Percentiles rank a stretch among this genome's conserved stretches.
These are phyloP conservation scores for Abrostola tripartita DNA, from an alignment of 2,888 invertebrate species.

Conservation along the genomic window DNA sequence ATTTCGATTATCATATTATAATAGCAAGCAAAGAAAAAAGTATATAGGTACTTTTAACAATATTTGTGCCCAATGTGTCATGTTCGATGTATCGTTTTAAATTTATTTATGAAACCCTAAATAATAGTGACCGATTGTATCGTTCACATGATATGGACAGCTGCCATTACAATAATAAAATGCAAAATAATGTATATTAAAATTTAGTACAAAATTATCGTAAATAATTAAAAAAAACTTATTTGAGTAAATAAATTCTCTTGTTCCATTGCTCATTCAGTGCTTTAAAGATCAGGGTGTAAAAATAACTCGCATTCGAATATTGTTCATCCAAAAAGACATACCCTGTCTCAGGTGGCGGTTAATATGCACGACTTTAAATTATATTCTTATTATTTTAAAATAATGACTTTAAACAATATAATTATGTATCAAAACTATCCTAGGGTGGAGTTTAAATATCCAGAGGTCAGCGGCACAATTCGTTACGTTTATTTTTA, in stretches of 20 bases:
- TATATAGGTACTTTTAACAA: constrained; percentile 73
- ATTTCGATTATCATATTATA: constrained; percentile 66
- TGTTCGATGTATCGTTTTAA: constrained; percentile 87
- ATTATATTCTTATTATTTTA: constrained; percentile 31
- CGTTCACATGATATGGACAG: constrained; percentile 83
- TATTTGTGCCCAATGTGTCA: constrained; percentile 88
- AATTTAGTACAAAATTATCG: constrained; percentile 82
- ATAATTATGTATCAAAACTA: constrained; percentile 64
- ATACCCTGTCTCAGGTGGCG: constrained; percentile 60
- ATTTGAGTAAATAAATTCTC: constrained; percentile 88
- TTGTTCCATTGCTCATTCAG: constrained; percentile 87
- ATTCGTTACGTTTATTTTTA: constrained; percentile 75
- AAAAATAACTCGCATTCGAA: constrained; percentile 74
- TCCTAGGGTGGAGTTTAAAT: constrained; percentile 55
- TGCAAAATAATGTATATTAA: constrained; percentile 86
- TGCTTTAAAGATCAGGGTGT: constrained; percentile 83
- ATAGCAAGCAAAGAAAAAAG: constrained; percentile 77
- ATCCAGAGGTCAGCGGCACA: constrained; percentile 35
- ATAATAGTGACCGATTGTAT: constrained; percentile 77
- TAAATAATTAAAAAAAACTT: constrained; percentile 84
- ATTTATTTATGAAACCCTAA: constrained; percentile 84
- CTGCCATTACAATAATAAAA: constrained; percentile 86
- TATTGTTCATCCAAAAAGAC: constrained; percentile 48
- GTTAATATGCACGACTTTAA: constrained; percentile 44
- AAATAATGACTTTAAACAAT: constrained; percentile 50